A percentile compares a stretch with the other conserved stretches of the same genome.
Conservation (phyloP, 2,888 invertebrate species). For the Rosalia funebris region DNA sequence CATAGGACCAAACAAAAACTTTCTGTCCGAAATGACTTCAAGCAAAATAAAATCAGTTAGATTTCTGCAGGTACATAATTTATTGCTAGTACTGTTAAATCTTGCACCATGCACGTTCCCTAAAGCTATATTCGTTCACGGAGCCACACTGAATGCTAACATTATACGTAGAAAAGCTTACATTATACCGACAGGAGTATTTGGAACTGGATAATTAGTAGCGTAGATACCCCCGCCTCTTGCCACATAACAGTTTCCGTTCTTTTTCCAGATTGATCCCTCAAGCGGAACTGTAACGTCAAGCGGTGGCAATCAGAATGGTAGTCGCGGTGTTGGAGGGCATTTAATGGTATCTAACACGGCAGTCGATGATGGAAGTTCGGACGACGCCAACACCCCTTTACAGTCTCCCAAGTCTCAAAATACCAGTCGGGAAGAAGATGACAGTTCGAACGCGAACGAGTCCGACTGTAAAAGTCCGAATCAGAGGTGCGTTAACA, state of each 20-base stretch:
- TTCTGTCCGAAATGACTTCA: conserved; percentile 1
- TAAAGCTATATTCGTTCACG: background rate
- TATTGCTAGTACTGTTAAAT: too few relatives aligned
- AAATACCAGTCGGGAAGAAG: conserved; percentile 69
- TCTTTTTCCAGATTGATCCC: conserved; percentile 46
- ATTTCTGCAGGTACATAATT: conserved; percentile 1
- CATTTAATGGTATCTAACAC: conserved; percentile 46
- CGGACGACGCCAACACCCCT: conserved; percentile 62
- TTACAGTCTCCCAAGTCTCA: conserved; percentile 69
- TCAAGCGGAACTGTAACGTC: conserved; percentile 41
- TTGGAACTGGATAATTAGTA: too few relatives aligned
- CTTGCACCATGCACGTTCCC: too few relatives aligned
- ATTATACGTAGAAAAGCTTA: too few relatives aligned
- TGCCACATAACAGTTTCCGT: too few relatives aligned
- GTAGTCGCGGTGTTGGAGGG: conserved; percentile 34
- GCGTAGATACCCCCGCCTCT: too few relatives aligned
- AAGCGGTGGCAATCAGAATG: conserved; percentile 39
- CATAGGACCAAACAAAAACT: too few relatives aligned
- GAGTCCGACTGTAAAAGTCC: conserved; percentile 78
- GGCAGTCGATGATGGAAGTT: conserved; percentile 56
- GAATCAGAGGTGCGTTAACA: conserved; percentile 69
- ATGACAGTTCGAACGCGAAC: conserved; percentile 75
- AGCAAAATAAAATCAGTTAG: conserved; percentile 1
- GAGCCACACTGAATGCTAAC: too few relatives aligned
- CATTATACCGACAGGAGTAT: too few relatives aligned